A percentile compares a stretch with the other conserved stretches of the same genome.
Conservation (phyloP, 1,140 invertebrate genomes). For the Laodelphax striatellus region DNA sequence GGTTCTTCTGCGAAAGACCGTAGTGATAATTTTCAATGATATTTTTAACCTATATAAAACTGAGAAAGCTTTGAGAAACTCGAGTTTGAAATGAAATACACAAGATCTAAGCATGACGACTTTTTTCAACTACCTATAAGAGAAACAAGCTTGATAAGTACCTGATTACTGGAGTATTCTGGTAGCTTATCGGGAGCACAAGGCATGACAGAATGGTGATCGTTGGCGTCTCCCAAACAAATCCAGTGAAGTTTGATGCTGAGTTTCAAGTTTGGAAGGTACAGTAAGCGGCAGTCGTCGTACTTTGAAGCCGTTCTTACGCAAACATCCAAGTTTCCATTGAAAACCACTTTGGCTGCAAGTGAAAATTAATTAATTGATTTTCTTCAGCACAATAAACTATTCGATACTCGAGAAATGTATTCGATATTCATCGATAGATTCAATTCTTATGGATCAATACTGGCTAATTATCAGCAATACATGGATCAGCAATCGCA, state of each 20-base stretch:
- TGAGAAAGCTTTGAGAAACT: no score
- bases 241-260: conserved; percentile 82
- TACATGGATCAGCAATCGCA: conserved; percentile 84
- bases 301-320: conserved; percentile 96
- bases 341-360: conserved; percentile 68
- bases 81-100: no score
- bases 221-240: conserved; percentile 84
- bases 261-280: conserved; percentile 79
- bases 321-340: conserved; percentile 76
- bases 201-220: conserved; percentile 92
- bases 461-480: no score
- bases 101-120: no score
- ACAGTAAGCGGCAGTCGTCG: conserved; percentile 87
- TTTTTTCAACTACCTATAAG: no score
- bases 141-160: conserved; percentile 20
- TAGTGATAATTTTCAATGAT: no score
- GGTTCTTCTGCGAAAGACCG: no score
- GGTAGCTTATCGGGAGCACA: conserved; percentile 94
- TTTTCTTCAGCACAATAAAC: no score
- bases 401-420: no score
- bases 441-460: no score
- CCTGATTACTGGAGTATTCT: conserved; percentile 92
- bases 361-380: conserved; percentile 15
- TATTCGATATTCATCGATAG: no score
- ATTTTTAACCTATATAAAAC: no score